phyloP scores from a whole-genome alignment of 2,113 vertebrate species.

The Pachycephala philippinensis region DNA sequence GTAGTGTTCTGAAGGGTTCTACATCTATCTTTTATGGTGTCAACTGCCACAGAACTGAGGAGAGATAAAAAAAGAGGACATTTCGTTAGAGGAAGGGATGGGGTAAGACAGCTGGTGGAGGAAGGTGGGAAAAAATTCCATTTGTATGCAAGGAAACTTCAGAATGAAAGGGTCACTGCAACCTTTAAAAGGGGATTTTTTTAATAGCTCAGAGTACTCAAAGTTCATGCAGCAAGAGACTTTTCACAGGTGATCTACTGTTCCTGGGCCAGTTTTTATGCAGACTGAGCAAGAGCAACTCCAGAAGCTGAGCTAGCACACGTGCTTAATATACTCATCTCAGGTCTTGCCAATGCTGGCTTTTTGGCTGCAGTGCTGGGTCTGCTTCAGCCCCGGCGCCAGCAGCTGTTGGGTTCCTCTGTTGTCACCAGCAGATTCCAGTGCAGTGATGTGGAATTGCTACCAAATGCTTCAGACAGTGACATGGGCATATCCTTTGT shows the following conservation, averaged over 20 bases:
- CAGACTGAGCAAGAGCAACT: slow-evolving; percentile 24
- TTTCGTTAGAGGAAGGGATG: neutral
- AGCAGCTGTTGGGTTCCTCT: slow-evolving; percentile 16
- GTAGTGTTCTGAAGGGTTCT: neutral
- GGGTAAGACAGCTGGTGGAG: neutral
- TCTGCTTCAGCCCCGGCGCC: neutral
- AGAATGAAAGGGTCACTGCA: neutral
- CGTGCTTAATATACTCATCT: slow-evolving; percentile 25
- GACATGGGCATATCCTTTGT: slow-evolving; percentile 11
- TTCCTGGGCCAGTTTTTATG: neutral
- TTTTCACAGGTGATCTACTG: slow-evolving; percentile 51
- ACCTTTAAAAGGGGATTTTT: slow-evolving; percentile 42
- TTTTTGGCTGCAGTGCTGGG: neutral
- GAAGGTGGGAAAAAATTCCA: neutral
- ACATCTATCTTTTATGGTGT: slow-evolving; percentile 10
- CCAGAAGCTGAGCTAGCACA: slow-evolving; percentile 7
- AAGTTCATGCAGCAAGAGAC: slow-evolving; percentile 1
- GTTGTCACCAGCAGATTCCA: slow-evolving; percentile 30
- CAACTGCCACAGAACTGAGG: neutral
- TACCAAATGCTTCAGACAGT: slow-evolving; percentile 5
- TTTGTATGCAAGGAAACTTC: neutral
- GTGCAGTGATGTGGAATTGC: slow-evolving; percentile 19
- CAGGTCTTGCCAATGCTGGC: neutral
- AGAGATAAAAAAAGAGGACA: neutral
- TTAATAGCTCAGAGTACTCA: slow-evolving; percentile 26